Percentiles rank a stretch among this genome's conserved stretches.
Conservation (phyloP, 2,113 vertebrate genomes). For the Paradisaea rubra region DNA sequence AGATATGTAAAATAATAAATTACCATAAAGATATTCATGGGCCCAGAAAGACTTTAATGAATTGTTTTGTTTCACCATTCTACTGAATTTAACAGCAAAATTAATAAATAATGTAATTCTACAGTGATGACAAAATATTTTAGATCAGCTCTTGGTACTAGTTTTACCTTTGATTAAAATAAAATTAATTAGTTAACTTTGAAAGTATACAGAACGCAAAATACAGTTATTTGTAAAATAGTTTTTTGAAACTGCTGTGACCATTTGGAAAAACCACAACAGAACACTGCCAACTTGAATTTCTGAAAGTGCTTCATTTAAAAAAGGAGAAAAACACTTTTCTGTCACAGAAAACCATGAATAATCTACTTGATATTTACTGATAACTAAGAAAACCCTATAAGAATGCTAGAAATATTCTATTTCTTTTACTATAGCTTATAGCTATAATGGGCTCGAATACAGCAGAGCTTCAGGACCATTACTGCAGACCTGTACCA, state of each 20-base stretch:
- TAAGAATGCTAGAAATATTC: background rate
- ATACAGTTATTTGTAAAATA: background rate
- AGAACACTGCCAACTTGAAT: background rate
- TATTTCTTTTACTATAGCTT: background rate
- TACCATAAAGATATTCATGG: background rate
- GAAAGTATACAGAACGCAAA: background rate
- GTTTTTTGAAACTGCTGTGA: background rate
- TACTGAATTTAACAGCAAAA: background rate
- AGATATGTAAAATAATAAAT: background rate
- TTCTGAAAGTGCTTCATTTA: background rate
- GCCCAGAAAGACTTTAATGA: background rate
- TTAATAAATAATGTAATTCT: background rate
- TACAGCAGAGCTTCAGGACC: background rate
- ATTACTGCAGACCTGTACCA: background rate
- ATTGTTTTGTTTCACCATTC: background rate
- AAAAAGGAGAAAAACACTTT: background rate
- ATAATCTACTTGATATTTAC: background rate
- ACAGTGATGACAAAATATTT: background rate
- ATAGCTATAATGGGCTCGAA: background rate
- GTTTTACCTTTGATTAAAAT: background rate
- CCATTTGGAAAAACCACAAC: background rate
- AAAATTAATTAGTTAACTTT: background rate
- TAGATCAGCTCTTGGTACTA: background rate
- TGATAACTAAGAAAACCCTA: background rate
- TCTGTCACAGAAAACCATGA: background rate